Conservation (phyloP, 2,113 vertebrate species). For the Garra rufa region DNA sequence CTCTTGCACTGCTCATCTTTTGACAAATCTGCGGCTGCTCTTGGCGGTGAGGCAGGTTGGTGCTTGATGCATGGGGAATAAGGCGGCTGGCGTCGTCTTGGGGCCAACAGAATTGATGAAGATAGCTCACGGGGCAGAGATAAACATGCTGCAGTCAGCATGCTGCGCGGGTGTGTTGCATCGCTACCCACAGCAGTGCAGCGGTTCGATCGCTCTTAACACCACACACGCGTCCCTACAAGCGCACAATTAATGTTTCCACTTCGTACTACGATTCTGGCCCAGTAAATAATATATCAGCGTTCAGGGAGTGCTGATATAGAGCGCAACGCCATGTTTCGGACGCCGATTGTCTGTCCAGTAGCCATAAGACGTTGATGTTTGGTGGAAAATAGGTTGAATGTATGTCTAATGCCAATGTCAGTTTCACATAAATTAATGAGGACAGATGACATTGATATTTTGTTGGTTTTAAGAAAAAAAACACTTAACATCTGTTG, state of each 20-base stretch:
- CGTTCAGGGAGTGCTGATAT: neutral
- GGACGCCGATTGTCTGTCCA: neutral
- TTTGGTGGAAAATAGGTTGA: neutral
- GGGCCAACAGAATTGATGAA: slow-evolving; percentile 91
- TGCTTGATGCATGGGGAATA: slow-evolving; percentile 88
- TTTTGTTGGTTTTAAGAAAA: neutral
- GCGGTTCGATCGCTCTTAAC: slow-evolving; percentile 1
- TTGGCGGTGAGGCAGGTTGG: slow-evolving; percentile 79
- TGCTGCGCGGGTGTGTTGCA: slow-evolving; percentile 56
- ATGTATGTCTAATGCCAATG: neutral
- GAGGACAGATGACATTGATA: neutral
- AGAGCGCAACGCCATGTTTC: neutral
- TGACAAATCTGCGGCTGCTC: slow-evolving; percentile 88
- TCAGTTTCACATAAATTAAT: neutral
- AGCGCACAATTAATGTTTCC: slow-evolving; percentile 30
- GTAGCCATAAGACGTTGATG: neutral
- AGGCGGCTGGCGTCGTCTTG: slow-evolving; percentile 75
- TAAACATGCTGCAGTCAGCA: slow-evolving; percentile 84
- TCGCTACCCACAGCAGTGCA: slow-evolving; percentile 19
- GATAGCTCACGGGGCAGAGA: slow-evolving; percentile 81
- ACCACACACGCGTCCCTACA: slow-evolving; percentile 35
- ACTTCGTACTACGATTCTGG: neutral
- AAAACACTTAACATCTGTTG: too few relatives aligned
- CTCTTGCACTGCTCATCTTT: slow-evolving; percentile 60
- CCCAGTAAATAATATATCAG: neutral